Evolutionary conservation across 2,888 invertebrate species (phyloP), one percentile per base, ranked within the genome.

Genomic region (Melanostoma mellinum): DNA sequence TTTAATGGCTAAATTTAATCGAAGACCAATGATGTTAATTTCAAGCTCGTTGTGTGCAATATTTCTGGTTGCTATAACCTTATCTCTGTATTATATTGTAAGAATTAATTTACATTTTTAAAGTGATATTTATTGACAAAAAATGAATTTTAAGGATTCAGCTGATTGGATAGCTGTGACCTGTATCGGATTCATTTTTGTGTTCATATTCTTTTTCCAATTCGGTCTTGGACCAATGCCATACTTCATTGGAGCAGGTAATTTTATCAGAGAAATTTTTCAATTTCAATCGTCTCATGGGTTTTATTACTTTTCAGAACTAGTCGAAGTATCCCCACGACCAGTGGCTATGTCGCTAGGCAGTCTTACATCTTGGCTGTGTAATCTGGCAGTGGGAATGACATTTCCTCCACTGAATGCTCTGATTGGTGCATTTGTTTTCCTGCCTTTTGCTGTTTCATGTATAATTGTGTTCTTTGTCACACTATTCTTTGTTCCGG

Each of bases 191-290:
- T 93, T 94, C 0, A 94, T 96, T 35, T 90, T 96, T 67, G 90
- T 92, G 0, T 97, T 95, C 88, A 96, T 97, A 30, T 90, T 96
- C 33, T 94, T 94, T 82, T 97, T 96, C 88, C 96, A 96, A 65
- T 91, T 97, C 76, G 97, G 97, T 0, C 92, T 97, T n/a, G 97
- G 97, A 0, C 96, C 97, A 0, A 95, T 97, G 87, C 96, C 97
- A 0, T 97, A 94, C 90, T 96, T 97, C 88, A 95, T 96, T 77
- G 96, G 95, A n/a, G 94, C 96, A 80, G 94, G 94, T 94, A 86
- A 86, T 89, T 88, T 32, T n/a, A 5, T 8, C 0, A 50, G 30
- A 30, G 9, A 2, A 6, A 9, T 9, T 4, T 36, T 48, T 9
- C 6, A 6, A 20, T 38, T 30, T 8, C 20, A 6, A n/a, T 50